Evolutionary conservation across 1,140 invertebrate species (phyloP).

Genomic region (Megalopta genalis): DNA sequence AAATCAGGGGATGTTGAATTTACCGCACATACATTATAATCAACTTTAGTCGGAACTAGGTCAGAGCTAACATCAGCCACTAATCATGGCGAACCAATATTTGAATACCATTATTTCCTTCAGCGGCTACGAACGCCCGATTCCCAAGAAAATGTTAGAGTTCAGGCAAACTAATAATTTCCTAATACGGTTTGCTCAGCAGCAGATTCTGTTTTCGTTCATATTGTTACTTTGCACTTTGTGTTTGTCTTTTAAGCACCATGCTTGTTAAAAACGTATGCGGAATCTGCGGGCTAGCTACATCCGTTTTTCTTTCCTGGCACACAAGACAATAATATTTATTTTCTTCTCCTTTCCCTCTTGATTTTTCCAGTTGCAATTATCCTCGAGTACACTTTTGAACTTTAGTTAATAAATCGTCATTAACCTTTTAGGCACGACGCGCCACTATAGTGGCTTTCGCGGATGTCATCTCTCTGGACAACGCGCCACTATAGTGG

Average conservation of each 20-base stretch:
- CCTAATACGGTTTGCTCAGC: neutral
- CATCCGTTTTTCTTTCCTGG: too few species aligned
- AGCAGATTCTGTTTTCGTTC: neutral
- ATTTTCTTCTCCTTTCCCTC: too few species aligned
- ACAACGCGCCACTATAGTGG: too few species aligned
- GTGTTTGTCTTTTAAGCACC: neutral
- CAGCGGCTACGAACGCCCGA: neutral
- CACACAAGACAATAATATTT: too few species aligned
- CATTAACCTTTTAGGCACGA: too few species aligned
- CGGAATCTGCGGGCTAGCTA: too few species aligned
- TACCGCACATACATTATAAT: neutral
- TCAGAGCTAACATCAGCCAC: neutral
- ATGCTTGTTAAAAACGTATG: too few species aligned
- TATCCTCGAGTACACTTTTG: too few species aligned
- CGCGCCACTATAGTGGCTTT: too few species aligned
- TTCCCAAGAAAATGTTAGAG: neutral
- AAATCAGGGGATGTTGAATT: neutral
- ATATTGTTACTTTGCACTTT: neutral
- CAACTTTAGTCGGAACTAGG: neutral
- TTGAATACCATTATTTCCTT: constrained; percentile 4
- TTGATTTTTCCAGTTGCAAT: too few species aligned
- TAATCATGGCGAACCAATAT: neutral
- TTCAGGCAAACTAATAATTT: neutral
- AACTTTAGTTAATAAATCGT: too few species aligned
- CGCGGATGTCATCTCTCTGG: too few species aligned